Evolutionary conservation across 2,888 invertebrate genomes (phyloP).

Genomic region (Papilio gigon): DNA sequence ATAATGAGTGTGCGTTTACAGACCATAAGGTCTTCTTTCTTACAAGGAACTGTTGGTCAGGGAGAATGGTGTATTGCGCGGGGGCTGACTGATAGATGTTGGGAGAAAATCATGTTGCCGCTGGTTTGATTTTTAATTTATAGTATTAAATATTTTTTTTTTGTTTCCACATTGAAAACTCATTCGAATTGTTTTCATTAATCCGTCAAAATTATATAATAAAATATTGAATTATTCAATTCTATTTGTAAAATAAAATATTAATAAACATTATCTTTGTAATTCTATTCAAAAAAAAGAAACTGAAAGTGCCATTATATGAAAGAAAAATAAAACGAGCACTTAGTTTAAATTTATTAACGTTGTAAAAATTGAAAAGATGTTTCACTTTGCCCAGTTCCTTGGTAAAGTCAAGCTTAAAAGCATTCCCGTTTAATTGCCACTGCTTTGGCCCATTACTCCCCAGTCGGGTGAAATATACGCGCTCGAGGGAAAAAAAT

Average conservation of each 20-base stretch:
- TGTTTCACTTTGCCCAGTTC: conserved; percentile 30
- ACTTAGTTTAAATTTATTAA: conserved; percentile 32
- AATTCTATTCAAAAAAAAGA: background rate
- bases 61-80: too few species aligned
- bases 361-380: conserved; percentile 33
- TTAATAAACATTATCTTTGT: background rate
- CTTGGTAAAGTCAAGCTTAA: conserved; percentile 37
- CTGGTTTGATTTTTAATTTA: too few species aligned
- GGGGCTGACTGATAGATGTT: too few species aligned
- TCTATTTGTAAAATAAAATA: conserved; percentile 1
- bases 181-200: too few species aligned
- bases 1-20: too few species aligned
- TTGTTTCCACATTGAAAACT: background rate
- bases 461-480: conserved; percentile 29
- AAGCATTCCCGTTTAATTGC: conserved; percentile 39
- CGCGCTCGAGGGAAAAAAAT: conserved; percentile 21
- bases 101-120: too few species aligned
- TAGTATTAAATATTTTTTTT: too few species aligned
- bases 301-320: background rate
- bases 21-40: too few species aligned
- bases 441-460: conserved; percentile 33
- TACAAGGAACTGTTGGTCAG: too few species aligned
- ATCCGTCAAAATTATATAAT: too few species aligned
- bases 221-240: too few species aligned
- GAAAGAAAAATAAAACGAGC: background rate